Conservation (phyloP, 2,888 invertebrate species). For the Noctua janthina region DNA sequence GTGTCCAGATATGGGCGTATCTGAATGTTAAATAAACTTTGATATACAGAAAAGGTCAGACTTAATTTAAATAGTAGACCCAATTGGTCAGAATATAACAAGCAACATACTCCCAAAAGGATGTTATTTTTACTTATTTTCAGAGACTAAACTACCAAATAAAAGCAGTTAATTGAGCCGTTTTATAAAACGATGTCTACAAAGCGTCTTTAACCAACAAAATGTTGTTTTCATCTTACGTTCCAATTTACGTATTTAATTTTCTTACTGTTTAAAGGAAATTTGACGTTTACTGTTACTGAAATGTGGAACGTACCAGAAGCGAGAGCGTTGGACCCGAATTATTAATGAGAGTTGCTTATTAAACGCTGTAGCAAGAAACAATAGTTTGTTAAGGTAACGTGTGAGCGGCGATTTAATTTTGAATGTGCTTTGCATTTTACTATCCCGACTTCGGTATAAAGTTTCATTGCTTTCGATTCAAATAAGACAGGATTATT, state of each 20-base stretch:
- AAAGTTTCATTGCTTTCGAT: slow-evolving; percentile 6
- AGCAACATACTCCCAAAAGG: neutral
- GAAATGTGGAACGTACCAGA: slow-evolving; percentile 61
- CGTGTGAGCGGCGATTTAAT: slow-evolving; percentile 42
- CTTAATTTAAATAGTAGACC: slow-evolving; percentile 1
- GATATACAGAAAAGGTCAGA: slow-evolving; percentile 5
- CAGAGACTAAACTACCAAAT: slow-evolving; percentile 2
- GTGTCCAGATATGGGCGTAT: slow-evolving; percentile 37
- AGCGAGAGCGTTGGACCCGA: slow-evolving; percentile 61
- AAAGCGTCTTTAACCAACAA: slow-evolving; percentile 4
- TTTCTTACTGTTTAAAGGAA: slow-evolving; percentile 44
- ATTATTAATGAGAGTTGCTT: slow-evolving; percentile 69
- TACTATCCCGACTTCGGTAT: slow-evolving; percentile 16
- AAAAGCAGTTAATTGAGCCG: slow-evolving; percentile 2
- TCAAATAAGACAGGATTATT: neutral
- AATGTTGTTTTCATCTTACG: slow-evolving; percentile 32
- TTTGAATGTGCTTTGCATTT: slow-evolving; percentile 39
- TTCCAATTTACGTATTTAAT: slow-evolving; percentile 59
- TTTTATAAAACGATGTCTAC: slow-evolving; percentile 20
- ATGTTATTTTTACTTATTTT: neutral
- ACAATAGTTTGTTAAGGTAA: slow-evolving; percentile 60
- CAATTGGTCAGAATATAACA: slow-evolving; percentile 12
- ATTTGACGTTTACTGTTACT: slow-evolving; percentile 53
- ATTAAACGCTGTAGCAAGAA: slow-evolving; percentile 64
- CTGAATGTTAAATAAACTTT: slow-evolving; percentile 40